These are phyloP conservation scores for Corythaeola cristata DNA, from an alignment of 2,113 vertebrate species.

Conservation along the genomic window DNA sequence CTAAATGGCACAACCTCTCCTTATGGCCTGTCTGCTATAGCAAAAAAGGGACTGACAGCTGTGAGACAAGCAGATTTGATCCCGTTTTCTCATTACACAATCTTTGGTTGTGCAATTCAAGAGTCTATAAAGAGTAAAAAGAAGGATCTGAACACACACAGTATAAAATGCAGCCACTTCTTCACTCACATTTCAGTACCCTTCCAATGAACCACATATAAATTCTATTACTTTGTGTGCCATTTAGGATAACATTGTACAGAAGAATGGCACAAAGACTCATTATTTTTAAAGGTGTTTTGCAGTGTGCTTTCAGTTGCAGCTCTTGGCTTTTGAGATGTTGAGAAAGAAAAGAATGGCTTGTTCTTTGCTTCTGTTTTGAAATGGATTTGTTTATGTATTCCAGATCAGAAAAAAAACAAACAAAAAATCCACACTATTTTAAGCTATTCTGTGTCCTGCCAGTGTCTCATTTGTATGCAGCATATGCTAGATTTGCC, in stretches of 20 bases:
- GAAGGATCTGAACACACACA: background rate
- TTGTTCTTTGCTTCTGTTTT: constrained; percentile 1
- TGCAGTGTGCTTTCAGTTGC: constrained; percentile 3
- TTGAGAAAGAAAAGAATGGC: background rate
- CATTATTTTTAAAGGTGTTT: background rate
- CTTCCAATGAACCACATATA: background rate
- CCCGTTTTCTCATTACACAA: constrained; percentile 2
- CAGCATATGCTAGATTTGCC: constrained; percentile 28
- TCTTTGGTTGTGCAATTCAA: background rate
- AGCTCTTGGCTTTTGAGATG: background rate
- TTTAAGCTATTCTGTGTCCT: constrained; percentile 10
- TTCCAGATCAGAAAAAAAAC: background rate
- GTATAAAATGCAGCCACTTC: background rate
- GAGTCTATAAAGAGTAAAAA: background rate
- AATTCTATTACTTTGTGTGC: background rate
- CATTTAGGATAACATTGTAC: background rate
- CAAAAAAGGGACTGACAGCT: background rate
- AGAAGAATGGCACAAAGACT: background rate
- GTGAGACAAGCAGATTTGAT: background rate
- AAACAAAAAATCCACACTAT: background rate
- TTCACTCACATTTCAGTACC: background rate
- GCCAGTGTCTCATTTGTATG: constrained; percentile 21
- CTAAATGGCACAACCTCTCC: background rate
- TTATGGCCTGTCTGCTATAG: background rate
- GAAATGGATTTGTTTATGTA: background rate